A percentile compares a stretch with the other conserved stretches of the same genome.
phyloP scores from a whole-genome alignment of 2,113 vertebrate genomes.

The Rhabdornis inornatus region DNA sequence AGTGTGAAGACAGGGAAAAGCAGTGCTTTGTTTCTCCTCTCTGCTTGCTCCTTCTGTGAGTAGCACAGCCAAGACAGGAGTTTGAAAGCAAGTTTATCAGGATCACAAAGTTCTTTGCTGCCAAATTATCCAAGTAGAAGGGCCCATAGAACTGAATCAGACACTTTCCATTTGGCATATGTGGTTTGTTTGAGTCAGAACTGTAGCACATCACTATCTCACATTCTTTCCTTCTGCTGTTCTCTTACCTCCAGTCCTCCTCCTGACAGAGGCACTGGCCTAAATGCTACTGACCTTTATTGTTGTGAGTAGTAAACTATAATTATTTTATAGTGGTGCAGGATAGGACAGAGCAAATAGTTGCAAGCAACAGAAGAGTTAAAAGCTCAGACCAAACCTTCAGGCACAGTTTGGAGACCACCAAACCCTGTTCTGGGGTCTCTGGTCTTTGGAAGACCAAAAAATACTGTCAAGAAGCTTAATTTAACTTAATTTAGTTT shows the following conservation, averaged over 20 bases:
- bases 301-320: background rate
- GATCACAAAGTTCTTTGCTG: background rate
- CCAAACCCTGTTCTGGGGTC: background rate
- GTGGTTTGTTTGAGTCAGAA: background rate
- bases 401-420: background rate
- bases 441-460: background rate
- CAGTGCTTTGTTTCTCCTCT: background rate
- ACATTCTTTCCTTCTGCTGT: background rate
- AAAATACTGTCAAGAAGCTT: background rate
- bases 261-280: background rate
- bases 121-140: background rate
- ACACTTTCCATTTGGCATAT: background rate
- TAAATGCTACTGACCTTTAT: background rate
- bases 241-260: background rate
- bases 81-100: background rate
- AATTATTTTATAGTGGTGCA: background rate
- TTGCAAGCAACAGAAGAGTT: background rate
- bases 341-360: background rate
- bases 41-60: background rate
- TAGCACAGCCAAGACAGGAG: background rate
- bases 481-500: background rate
- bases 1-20: background rate
- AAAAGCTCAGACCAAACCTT: background rate
- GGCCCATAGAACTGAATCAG: background rate
- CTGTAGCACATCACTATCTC: background rate